Evolutionary conservation across 2,888 invertebrate species (phyloP), one percentile per base, ranked within the genome.

Genomic region (Phrixothrix hirtus): DNA sequence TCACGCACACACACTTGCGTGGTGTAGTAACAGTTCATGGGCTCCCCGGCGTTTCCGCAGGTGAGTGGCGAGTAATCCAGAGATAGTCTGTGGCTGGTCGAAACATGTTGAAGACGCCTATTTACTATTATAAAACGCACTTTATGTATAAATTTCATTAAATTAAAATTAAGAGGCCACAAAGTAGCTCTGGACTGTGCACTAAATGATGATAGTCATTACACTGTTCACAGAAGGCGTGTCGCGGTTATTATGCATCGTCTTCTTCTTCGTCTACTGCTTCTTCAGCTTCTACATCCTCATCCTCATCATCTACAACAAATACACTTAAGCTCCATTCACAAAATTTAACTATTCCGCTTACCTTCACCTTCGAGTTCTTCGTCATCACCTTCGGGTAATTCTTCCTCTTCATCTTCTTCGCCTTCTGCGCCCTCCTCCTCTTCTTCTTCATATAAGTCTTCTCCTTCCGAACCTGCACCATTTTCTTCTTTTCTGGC

Each of bases 401-500:
- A 60, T 52, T 77, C 77, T 39, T 77, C 77, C 51, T 77, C 77
- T 10, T 76, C 76, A 41, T 75, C 76, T 41, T 76, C 76, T 55
- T 76, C 77, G 48, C 75, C 75, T 45, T 73, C 72, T 42, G 74
- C 74, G 37, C 68, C 69, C 21, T 66, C 71, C 48, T 74, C 74
- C 42, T 75, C 82, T 56, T 82, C 83, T 50, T 85, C 86, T 50
- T 86, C 86, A 38, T 86, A 86, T 62, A 87, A 81, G 52, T 81
- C 81, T 56, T 78, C 76, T 10, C 78, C 78, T 32, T 79, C 79
- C 54, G 83, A 84, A 15, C 83, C 85, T 46, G 84, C 86, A 21
- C 87, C 88, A 68, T 88, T 88, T 72, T 88, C 88, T 71, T 88
- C 88, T 78, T 87, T 88, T 79, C 86, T 87, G 77, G 85, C 84